Evolutionary conservation across 2,888 invertebrate species (phyloP), one percentile per base, ranked within the genome.

Genomic region (Polietes domitor): DNA sequence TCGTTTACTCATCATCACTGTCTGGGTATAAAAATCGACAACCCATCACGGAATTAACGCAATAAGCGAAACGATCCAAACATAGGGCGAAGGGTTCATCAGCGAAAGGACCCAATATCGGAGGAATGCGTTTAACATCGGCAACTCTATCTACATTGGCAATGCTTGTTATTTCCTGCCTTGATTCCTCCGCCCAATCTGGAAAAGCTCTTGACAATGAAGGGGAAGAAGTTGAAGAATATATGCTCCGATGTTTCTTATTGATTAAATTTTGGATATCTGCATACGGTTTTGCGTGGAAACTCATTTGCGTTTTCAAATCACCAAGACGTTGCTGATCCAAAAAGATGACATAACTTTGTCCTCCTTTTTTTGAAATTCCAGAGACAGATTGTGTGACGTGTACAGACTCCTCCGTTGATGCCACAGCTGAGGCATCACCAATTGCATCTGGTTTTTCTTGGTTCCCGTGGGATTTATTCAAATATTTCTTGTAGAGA

Each of bases 81-180:
- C 82, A 83, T 3, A 82, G 58, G 77, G 90, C 86, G 3, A 91
- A 73, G 0, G 89, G 78, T 74, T 91, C 91, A 77, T 91, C 91
- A 4, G 91, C 89, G 85, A 86, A 90, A 2, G 91, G 91, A 19
- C 88, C 88, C 0, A 90, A 55, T 15, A 58, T 58, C 12, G 26
- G 15, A 9, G 26, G 58, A 10, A 7, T 58, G 4, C 26, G 10
- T 15, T 10, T 15, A 15, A 26, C 58, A 15, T 15, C n/a, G 6
- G 6, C 5, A 26, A 7, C 24, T 26, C 15, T 2, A 5, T 24
- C 24, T 6, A 3, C 2, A n/a, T n/a, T n/a, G n/a, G n/a, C n/a
- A n/a, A 9, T 58, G 1, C 37, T 15, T 12, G 24, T 12, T 2
- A 58, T 26, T n/a, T 24, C 10, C 15, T 26, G 26, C 19, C 2